Evolutionary conservation across 2,888 invertebrate genomes (phyloP), one percentile per base, ranked within the genome.

Genomic region (Drosophila anomelani): DNA sequence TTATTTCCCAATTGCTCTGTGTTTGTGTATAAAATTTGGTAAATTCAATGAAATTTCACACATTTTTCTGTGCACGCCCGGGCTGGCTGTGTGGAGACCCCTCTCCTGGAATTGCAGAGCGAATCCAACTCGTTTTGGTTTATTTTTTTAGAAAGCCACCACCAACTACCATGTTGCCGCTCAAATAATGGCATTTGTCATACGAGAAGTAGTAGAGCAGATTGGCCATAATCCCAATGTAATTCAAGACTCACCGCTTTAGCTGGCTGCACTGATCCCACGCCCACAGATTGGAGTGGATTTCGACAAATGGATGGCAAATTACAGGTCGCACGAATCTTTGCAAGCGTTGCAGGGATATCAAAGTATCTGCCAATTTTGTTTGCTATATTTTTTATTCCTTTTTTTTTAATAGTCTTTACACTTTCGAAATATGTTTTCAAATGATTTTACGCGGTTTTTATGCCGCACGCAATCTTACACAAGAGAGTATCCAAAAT

Each of bases 391-490:
- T 26, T 43, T 47, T 47, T 32, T 17, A 29, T 29, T 20, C n/a
- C 47, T 26, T 55, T 59, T 43, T 53, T 55, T 70, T 59, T 51
- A 9, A 64, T 53, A 67, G 67, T 66, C 51, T 55, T 41, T 54
- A 47, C 81, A 78, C 83, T 83, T 88, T 83, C 80, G 80, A 75
- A 81, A 84, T 72, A n/a, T 38, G 7, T 63, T 54, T 60, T 36
- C 34, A 56, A 49, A 66, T 13, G 39, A 34, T 64, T 53, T 67
- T 53, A 67, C 47, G 47, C 70, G 41, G 36, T 56, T 68, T 51
- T 56, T 56, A 56, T 39, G 63, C 74, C 63, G 55, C 70, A 74
- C 72, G 72, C 72, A 74, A 54, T 64, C 57, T 73, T 75, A 66
- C 75, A 73, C 75, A 57, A 72, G 49, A 39, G 68, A 47, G 39